Conservation (phyloP, 35 echinoderm and acorn worm species). For the Diadema setosum region DNA sequence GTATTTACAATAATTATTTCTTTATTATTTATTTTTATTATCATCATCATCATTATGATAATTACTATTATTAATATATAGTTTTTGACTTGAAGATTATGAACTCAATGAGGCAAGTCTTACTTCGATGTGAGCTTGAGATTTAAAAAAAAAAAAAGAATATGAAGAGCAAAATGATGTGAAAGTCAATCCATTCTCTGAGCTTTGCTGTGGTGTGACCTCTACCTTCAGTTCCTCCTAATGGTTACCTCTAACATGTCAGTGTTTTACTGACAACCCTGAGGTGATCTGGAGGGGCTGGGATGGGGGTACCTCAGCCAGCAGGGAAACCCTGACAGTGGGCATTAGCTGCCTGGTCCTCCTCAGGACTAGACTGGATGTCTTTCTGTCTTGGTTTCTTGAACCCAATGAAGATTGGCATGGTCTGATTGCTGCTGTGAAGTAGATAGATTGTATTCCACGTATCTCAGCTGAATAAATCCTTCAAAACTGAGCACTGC, state of each 20-base stretch:
- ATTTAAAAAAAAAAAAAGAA: no score
- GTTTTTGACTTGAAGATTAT: no score
- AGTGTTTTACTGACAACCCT: constrained; percentile 12
- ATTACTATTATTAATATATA: no score
- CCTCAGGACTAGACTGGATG: background rate
- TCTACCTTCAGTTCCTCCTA: background rate
- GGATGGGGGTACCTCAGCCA: background rate
- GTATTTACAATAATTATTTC: no score
- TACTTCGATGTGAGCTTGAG: no score
- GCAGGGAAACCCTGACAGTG: background rate
- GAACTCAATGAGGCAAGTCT: no score
- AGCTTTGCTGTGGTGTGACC: constrained; percentile 33
- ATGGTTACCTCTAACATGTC: background rate
- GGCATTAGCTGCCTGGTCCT: background rate
- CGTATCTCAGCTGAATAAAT: no score
- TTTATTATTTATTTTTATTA: no score
- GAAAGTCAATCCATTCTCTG: constrained; percentile 82
- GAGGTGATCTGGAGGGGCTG: background rate
- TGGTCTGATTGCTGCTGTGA: background rate
- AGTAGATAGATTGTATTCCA: no score
- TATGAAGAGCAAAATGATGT: constrained; percentile 57
- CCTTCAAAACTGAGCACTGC: no score
- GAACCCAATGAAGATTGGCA: background rate
- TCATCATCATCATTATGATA: no score
- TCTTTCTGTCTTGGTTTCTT: background rate